phyloP scores from a whole-genome alignment of 2,797 vertebrate species.

The Urophycis tenuis region DNA sequence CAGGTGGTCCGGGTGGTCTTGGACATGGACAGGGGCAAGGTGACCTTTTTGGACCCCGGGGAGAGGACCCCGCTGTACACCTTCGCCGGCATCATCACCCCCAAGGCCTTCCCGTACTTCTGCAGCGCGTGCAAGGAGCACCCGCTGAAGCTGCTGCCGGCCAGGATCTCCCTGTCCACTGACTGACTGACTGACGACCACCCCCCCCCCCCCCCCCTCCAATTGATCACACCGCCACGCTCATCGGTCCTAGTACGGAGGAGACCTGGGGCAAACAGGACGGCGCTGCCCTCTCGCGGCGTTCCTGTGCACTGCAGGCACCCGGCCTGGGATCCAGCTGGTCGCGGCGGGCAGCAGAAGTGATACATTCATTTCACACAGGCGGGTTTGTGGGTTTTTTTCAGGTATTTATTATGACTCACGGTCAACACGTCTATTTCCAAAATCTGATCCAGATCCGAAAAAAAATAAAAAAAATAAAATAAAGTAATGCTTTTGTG shows the following conservation, averaged over 20 bases:
- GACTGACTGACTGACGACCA: slow-evolving; percentile 38
- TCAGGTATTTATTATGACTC: slow-evolving; percentile 58
- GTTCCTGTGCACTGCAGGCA: too few species aligned
- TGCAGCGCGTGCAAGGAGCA: slow-evolving; percentile 74
- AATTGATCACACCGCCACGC: too few species aligned
- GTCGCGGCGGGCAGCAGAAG: too few species aligned
- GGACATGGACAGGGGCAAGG: slow-evolving; percentile 74
- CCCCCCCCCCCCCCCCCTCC: too few species aligned
- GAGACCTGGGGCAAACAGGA: too few species aligned
- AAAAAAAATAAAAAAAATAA: slow-evolving; percentile 12
- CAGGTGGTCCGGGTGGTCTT: slow-evolving; percentile 66
- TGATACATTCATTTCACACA: background rate
- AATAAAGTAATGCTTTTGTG: slow-evolving; percentile 29
- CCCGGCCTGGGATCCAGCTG: too few species aligned
- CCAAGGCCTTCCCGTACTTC: slow-evolving; percentile 69
- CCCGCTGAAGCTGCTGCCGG: slow-evolving; percentile 66
- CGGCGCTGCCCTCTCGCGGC: too few species aligned
- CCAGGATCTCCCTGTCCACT: slow-evolving; percentile 51
- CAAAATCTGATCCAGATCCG: background rate
- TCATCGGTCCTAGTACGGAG: too few species aligned
- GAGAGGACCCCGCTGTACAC: slow-evolving; percentile 69
- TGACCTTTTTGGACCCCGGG: slow-evolving; percentile 68
- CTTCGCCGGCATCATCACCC: slow-evolving; percentile 61
- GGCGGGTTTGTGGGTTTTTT: slow-evolving; percentile 19
- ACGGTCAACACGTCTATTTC: slow-evolving; percentile 30